These are phyloP conservation scores for Cerceris rybyensis DNA, from an alignment of 2,888 invertebrate species.

Conservation along the genomic window DNA sequence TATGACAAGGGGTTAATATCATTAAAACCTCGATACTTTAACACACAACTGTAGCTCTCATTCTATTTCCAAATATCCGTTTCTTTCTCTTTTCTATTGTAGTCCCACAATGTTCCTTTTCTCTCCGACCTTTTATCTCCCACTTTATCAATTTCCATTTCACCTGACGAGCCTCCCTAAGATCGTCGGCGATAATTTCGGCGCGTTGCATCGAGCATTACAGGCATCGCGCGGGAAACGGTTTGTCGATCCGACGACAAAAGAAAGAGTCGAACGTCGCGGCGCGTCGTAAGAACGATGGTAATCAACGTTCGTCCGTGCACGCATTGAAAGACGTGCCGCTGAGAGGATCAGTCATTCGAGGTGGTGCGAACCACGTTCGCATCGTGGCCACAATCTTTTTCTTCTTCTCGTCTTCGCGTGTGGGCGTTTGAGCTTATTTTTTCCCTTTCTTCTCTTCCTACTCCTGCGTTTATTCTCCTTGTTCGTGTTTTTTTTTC, in stretches of 20 bases:
- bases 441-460: constrained; percentile 4
- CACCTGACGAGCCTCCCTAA: not conserved
- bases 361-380: constrained; percentile 64
- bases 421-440: constrained; percentile 55
- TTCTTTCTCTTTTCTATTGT: not conserved
- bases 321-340: constrained; percentile 74
- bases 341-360: constrained; percentile 78
- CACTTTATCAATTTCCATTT: no score
- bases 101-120: no score
- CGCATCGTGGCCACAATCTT: constrained; percentile 63
- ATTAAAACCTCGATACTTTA: no score
- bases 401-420: constrained; percentile 61
- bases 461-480: not conserved
- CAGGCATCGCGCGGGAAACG: constrained; percentile 28
- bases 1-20: no score
- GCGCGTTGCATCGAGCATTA: constrained; percentile 23
- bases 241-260: constrained; percentile 41
- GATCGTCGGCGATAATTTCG: constrained; percentile 14
- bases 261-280: constrained; percentile 35
- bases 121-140: not conserved
- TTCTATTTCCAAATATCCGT: no score
- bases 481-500: not conserved
- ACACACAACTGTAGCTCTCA: no score
- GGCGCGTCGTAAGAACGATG: constrained; percentile 65
- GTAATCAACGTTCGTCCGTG: constrained; percentile 72